phyloP scores from a whole-genome alignment of 2,888 invertebrate genomes.

The Sesia bembeciformis region DNA sequence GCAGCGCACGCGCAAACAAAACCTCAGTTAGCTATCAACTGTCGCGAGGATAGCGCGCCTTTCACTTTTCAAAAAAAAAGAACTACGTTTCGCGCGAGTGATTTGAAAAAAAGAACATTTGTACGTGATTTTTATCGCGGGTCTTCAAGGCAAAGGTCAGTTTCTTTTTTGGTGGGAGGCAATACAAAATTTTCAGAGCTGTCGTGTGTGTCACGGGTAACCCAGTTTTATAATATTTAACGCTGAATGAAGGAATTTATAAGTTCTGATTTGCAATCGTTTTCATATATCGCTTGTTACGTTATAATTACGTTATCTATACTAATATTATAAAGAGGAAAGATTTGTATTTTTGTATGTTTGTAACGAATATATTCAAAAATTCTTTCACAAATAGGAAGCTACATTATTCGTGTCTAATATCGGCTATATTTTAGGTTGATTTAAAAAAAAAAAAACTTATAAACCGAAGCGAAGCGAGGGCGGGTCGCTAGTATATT shows the following conservation, averaged over 20 bases:
- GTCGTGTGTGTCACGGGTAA: constrained; percentile 2
- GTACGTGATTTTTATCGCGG: constrained; percentile 2
- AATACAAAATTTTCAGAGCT: neutral
- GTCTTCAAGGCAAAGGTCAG: neutral
- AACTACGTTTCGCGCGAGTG: constrained; percentile 6
- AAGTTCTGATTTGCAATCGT: too few relatives aligned
- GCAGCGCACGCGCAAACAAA: constrained; percentile 18
- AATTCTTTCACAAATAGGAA: too few relatives aligned
- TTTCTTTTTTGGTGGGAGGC: neutral
- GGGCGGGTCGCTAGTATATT: too few relatives aligned
- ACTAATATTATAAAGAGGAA: too few relatives aligned
- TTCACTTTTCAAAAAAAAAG: constrained; percentile 2
- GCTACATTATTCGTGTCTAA: too few relatives aligned
- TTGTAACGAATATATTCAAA: too few relatives aligned
- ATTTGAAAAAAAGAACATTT: constrained; percentile 10
- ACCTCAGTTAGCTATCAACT: constrained; percentile 21
- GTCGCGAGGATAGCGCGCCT: constrained; percentile 13
- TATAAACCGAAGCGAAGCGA: too few relatives aligned
- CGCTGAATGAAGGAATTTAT: constrained; percentile 1
- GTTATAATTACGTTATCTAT: too few relatives aligned
- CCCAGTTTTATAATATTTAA: constrained; percentile 11
- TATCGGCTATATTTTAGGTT: too few relatives aligned
- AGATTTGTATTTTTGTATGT: too few relatives aligned
- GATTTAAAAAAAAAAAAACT: too few relatives aligned
- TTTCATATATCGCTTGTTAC: too few relatives aligned